These are phyloP conservation scores for Oncorhynchus tshawytscha DNA, from an alignment of 2,113 vertebrate species.

Conservation along the genomic window DNA sequence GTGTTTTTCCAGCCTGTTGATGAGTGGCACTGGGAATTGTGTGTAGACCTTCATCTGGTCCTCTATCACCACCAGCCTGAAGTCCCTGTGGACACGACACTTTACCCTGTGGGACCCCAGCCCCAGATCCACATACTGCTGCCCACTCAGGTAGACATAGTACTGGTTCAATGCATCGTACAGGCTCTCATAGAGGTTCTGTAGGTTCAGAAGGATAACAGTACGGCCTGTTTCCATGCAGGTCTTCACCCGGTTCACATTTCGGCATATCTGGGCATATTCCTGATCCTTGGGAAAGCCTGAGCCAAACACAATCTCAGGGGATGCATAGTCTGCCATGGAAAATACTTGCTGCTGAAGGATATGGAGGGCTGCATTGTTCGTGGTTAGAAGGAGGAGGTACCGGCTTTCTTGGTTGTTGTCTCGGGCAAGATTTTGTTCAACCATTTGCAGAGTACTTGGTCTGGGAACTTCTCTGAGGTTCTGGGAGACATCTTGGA, in stretches of 20 bases:
- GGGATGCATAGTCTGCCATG: conserved; percentile 47
- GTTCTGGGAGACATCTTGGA: conserved; percentile 53
- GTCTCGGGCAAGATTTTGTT: conserved; percentile 64
- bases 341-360: conserved; percentile 70
- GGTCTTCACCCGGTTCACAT: conserved; percentile 75
- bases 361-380: conserved; percentile 75
- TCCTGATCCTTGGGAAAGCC: conserved; percentile 81
- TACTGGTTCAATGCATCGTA: conserved; percentile 81
- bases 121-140: conserved; percentile 78
- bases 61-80: conserved; percentile 76
- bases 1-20: conserved; percentile 80
- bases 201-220: conserved; percentile 77
- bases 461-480: conserved; percentile 49
- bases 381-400: conserved; percentile 78
- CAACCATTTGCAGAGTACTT: conserved; percentile 70
- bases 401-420: conserved; percentile 66
- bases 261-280: conserved; percentile 76
- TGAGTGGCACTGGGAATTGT: conserved; percentile 75
- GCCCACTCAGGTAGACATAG: conserved; percentile 72
- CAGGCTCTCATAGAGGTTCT: conserved; percentile 80
- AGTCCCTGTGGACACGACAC: conserved; percentile 72
- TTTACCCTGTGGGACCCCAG: conserved; percentile 80
- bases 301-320: conserved; percentile 79
- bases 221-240: conserved; percentile 81
- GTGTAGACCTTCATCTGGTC: conserved; percentile 77